These are phyloP conservation scores for Drosophila austrosaltans DNA, from an alignment of 2,888 invertebrate species.

Conservation along the genomic window DNA sequence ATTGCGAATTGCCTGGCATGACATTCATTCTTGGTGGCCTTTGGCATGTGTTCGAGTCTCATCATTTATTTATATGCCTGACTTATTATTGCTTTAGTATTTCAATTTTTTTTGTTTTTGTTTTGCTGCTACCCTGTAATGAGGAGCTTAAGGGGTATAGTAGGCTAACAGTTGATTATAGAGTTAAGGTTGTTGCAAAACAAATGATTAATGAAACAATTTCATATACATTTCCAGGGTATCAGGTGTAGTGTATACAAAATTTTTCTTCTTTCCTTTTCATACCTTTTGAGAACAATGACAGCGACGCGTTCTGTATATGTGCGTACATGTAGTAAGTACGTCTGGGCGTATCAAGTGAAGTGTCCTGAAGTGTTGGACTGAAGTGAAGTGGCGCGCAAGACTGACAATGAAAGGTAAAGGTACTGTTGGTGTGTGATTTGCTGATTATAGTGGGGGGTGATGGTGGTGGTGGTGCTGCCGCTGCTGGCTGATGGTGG, in stretches of 20 bases:
- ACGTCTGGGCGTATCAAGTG: constrained; percentile 44
- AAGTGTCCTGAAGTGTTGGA: constrained; percentile 41
- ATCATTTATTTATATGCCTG: constrained; percentile 70
- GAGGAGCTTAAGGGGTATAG: not conserved
- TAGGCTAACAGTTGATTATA: not conserved
- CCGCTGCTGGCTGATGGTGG: constrained; percentile 23
- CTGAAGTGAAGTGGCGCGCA: constrained; percentile 16
- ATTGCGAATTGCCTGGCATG: constrained; percentile 25
- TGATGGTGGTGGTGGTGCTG: constrained; percentile 27
- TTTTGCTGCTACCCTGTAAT: constrained; percentile 11
- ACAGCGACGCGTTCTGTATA: constrained; percentile 1
- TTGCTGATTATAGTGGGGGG: not conserved
- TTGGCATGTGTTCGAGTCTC: constrained; percentile 61
- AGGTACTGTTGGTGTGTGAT: constrained; percentile 22
- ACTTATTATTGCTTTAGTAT: constrained; percentile 61
- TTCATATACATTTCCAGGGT: not conserved
- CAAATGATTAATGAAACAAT: not conserved
- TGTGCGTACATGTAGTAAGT: constrained; percentile 31
- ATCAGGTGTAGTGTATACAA: not conserved
- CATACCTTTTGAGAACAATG: constrained; percentile 4
- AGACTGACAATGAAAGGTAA: not conserved
- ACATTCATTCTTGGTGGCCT: constrained; percentile 46
- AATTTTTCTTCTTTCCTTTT: not conserved
- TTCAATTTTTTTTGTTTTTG: constrained; percentile 35
- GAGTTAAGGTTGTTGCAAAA: not conserved